Evolutionary conservation across 2,888 invertebrate genomes (phyloP), one percentile per base, ranked within the genome.

Genomic region (Nematopogon swammerdamellus): DNA sequence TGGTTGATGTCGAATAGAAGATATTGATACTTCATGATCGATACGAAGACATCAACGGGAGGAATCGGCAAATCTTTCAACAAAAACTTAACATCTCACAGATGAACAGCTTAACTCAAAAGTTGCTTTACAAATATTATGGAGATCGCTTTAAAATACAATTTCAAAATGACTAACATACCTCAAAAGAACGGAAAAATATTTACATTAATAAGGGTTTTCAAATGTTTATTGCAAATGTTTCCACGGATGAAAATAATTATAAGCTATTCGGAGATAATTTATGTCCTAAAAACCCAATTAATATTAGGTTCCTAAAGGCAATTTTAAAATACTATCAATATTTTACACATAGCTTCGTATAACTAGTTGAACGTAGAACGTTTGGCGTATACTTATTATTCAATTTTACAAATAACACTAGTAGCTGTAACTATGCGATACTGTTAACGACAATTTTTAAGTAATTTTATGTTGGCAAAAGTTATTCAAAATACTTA

Each of bases 381-480:
- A 77, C 79, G 77, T 79, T 77, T 79, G 79, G 79, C 79, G 79
- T 79, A 79, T 79, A 79, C 79, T 77, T 36, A 25, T 25, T n/a
- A 25, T 36, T 36, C 36, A 14, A 36, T 36, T 36, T 14, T 14
- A 36, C 8, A 36, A 71, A 76, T 77, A 75, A 75, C 72, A 74
- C 76, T 79, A 79, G 74, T 75, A 47, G 36, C 36, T 36, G 75
- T 75, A 70, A 65, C 72, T 68, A 70, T 72, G 76, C 77, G 77
- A 74, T 70, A 73, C 68, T 68, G 69, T 75, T 76, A 77, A 75
- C 70, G 65, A 64, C 70, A 60, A 71, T 76, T 72, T n/a, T 74
- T 79, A 79, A 70, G 72, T 77, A 73, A 73, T 76, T 75, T 76
- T 74, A 77, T 77, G 77, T 79, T 79, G 79, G 79, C 79, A 79